phyloP scores from a whole-genome alignment of 1,140 invertebrate species.

The Pissodes strobi region DNA sequence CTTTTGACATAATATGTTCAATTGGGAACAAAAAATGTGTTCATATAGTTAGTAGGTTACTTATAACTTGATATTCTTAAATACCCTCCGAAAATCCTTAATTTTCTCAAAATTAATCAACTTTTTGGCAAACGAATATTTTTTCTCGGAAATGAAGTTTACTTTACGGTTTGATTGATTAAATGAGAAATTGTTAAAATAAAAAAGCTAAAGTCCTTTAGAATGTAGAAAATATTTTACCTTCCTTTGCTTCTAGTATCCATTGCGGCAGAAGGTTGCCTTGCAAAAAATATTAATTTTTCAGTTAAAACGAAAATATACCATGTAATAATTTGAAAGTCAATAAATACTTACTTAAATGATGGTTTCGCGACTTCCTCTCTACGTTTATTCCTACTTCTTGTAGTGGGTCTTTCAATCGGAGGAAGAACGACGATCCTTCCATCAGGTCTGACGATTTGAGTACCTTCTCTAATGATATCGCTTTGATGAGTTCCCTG shows the following conservation, averaged over 20 bases:
- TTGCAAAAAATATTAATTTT: conserved; percentile 19
- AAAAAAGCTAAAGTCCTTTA: no score
- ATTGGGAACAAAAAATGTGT: no score
- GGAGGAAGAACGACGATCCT: conserved; percentile 75
- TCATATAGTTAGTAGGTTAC: no score
- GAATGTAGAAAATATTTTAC: conserved; percentile 20
- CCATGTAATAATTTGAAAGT: no score
- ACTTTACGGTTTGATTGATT: no score
- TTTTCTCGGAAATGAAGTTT: no score
- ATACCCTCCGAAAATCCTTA: no score
- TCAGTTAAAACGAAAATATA: conserved; percentile 6
- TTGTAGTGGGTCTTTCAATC: conserved; percentile 76
- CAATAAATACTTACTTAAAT: conserved; percentile 40
- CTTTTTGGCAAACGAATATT: no score
- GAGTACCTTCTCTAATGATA: conserved; percentile 50
- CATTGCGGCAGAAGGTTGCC: conserved; percentile 10
- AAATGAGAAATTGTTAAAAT: no score
- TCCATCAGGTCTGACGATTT: conserved; percentile 72
- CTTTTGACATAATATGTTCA: no score
- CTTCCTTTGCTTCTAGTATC: conserved; percentile 25
- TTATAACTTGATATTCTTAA: no score
- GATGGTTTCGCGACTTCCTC: conserved; percentile 37
- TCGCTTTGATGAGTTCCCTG: conserved; percentile 16
- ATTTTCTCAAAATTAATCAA: no score
- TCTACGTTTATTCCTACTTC: conserved; percentile 58